These are phyloP conservation scores for Arremon aurantiirostris DNA, from an alignment of 2,797 vertebrate species.

Conservation along the genomic window DNA sequence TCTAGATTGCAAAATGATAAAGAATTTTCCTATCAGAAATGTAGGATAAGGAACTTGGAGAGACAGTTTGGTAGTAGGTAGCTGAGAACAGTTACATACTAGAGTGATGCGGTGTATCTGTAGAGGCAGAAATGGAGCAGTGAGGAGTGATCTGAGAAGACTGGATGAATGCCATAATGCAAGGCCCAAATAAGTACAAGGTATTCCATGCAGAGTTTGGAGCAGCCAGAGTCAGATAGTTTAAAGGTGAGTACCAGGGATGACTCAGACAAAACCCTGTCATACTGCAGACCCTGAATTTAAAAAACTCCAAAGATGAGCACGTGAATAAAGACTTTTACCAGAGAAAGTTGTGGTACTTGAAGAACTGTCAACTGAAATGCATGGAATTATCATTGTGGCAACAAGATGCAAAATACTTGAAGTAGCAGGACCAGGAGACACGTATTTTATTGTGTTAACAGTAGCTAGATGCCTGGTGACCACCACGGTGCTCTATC, in stretches of 20 bases:
- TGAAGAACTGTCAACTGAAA: neutral
- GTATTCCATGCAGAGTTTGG: neutral
- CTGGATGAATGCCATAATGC: neutral
- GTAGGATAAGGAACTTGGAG: neutral
- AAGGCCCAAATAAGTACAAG: neutral
- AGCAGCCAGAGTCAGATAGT: neutral
- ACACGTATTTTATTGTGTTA: accelerated
- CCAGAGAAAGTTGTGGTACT: neutral
- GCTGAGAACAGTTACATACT: neutral
- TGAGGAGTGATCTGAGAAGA: neutral
- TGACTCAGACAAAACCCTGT: neutral
- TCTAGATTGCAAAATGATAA: neutral
- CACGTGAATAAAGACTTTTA: neutral
- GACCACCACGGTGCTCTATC: neutral
- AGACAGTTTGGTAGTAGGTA: neutral
- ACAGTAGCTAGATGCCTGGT: neutral
- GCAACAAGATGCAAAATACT: neutral
- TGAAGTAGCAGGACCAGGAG: neutral
- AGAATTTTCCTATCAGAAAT: neutral
- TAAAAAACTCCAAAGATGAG: accelerated
- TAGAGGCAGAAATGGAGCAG: neutral
- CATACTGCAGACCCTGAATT: neutral
- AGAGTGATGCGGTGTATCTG: neutral
- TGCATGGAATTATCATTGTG: neutral
- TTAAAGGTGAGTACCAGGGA: neutral